These are phyloP conservation scores for Plebejus anna DNA, from an alignment of 2,888 invertebrate genomes.

Conservation along the genomic window DNA sequence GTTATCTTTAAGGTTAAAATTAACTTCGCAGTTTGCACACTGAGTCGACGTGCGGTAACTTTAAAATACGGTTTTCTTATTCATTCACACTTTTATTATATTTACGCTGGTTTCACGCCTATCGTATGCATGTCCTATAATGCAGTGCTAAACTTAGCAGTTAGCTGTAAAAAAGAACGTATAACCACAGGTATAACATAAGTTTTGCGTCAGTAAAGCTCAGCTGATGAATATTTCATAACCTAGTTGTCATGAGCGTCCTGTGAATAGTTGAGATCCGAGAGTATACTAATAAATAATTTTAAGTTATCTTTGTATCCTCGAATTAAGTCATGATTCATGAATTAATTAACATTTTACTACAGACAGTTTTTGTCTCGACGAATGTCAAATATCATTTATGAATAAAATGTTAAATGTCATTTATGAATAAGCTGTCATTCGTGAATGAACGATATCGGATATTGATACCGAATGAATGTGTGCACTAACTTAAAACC, in stretches of 20 bases:
- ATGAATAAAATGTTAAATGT: not conserved
- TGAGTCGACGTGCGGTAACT: conserved; percentile 7
- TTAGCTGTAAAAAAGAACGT: not conserved
- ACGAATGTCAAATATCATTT: not conserved
- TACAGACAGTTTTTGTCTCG: not conserved
- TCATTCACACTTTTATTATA: not conserved
- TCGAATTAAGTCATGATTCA: not conserved
- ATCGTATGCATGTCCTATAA: not conserved
- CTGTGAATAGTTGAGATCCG: not conserved
- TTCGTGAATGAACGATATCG: not conserved
- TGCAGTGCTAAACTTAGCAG: not conserved
- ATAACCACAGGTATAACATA: not conserved
- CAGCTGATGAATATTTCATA: conserved; percentile 7
- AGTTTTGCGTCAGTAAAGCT: not conserved
- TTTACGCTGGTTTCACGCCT: not conserved
- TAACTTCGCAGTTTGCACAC: conserved; percentile 12
- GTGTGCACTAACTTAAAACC: no score
- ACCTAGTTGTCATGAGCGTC: not conserved
- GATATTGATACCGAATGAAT: not conserved
- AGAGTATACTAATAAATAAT: not conserved
- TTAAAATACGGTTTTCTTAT: not conserved
- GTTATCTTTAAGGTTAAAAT: conserved; percentile 40
- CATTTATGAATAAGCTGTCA: not conserved
- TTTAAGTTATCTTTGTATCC: not conserved
- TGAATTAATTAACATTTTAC: not conserved